Percentiles rank a stretch among this genome's conserved stretches.
phyloP scores from a whole-genome alignment of 35 echinoderm and acorn worm genomes.

The Apostichopus parvimensis region DNA sequence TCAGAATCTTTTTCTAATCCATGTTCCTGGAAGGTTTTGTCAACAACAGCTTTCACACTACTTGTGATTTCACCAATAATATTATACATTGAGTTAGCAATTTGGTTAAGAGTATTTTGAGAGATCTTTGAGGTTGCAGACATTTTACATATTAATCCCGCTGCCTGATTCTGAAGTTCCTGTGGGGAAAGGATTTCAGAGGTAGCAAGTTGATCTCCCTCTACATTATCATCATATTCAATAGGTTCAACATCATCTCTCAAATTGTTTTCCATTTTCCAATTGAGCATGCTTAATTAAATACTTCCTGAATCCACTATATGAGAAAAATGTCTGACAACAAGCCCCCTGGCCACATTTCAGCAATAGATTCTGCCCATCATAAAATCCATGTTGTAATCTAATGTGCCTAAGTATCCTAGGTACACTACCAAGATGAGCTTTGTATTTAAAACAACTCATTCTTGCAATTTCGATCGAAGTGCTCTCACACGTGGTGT shows the following conservation, averaged over 20 bases:
- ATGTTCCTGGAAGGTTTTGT: constrained; percentile 16
- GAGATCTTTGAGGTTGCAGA: constrained; percentile 20
- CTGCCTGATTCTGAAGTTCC: constrained; percentile 34
- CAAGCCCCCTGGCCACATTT: constrained; percentile 16
- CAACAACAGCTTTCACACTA: constrained; percentile 7
- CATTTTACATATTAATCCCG: constrained; percentile 24
- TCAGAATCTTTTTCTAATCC: neutral
- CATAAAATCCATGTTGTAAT: constrained; percentile 19
- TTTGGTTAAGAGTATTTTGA: no score
- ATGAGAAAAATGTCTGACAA: constrained; percentile 36
- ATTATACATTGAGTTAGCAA: no score
- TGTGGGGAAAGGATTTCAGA: neutral
- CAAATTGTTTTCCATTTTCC: neutral
- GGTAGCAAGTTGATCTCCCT: neutral
- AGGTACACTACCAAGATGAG: neutral
- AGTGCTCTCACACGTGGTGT: no score
- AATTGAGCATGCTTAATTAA: constrained; percentile 12
- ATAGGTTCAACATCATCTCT: neutral
- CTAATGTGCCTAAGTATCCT: constrained; percentile 45
- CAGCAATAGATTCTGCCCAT: no score
- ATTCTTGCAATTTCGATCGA: no score
- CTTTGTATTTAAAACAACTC: neutral
- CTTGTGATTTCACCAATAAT: no score
- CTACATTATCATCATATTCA: neutral
- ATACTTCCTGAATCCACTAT: no score